Base-by-base conservation (phyloP, 2,888 invertebrate genomes). In the Acleris laterana region DNA sequence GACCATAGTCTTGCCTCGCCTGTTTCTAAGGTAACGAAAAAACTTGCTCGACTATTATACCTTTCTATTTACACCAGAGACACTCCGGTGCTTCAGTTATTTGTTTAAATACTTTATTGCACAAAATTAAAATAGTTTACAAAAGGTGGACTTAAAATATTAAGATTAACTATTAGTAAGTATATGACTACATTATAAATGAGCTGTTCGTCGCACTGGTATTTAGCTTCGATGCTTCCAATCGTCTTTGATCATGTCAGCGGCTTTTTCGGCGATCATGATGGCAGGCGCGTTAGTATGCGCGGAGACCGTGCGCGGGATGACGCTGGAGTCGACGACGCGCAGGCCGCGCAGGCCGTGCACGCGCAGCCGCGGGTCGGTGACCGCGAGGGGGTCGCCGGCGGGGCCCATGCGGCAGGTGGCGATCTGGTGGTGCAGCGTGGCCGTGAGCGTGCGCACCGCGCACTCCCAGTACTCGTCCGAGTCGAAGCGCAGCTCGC, bases 391-490 rank as follows among this genome's bases (percentile, higher is more conserved):
- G 0, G 94, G 92, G 76, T 96, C 96, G 0, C 80, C 86, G 0
- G 79, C 79, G 0, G 95, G 94, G 0, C 96, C 96, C 96, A 96
- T 96, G 75, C 95, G 95, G 71, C 95, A 95, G 0, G 96, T 96
- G 5, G 95, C 95, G 69, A 94, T 93, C 73, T 95, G 95, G 80
- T 96, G 96, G 75, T 95, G 95, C 44, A 95, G 83, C 0, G 95
- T 95, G 19, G 93, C 93, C 0, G 95, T 94, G 48, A 94, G 83
- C 16, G 93, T 94, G 16, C 94, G 89, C 11, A 95, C 84, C 2
- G 95, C 94, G 79, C 96, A 96, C 71, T 94, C 94, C 95, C 96
- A 96, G 77, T 96, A 96, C 38, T 93, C 94, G 68, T 96, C 96
- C 1, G 94, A 89, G 70, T 93, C 94, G 66, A 94, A 94, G 4